These are phyloP conservation scores for Ceraclea dissimilis DNA, from an alignment of 2,888 invertebrate species.

Conservation along the genomic window DNA sequence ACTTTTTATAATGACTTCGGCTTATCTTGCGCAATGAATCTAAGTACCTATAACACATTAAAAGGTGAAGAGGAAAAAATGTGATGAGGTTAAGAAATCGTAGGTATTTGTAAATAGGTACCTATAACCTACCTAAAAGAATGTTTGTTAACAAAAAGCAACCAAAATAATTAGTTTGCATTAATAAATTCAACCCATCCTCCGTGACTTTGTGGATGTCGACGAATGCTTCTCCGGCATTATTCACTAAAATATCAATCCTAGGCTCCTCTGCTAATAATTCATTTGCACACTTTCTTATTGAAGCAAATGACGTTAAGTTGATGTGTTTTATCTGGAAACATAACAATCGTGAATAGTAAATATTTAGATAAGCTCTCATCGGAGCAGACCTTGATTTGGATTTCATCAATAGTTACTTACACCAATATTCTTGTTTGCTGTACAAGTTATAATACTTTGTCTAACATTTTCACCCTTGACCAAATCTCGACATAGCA, in stretches of 20 bases:
- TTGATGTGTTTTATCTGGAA: conserved; percentile 32
- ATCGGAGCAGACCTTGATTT: too few relatives aligned
- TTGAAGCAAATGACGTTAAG: conserved; percentile 40
- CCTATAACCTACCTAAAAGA: conserved; percentile 38
- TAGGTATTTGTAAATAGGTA: neutral
- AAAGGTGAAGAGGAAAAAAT: too few relatives aligned
- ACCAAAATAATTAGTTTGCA: conserved; percentile 66
- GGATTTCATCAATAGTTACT: too few relatives aligned
- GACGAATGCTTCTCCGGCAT: conserved; percentile 49
- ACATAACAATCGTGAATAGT: too few relatives aligned
- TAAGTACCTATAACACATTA: too few relatives aligned
- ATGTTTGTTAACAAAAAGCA: conserved; percentile 65
- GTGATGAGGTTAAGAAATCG: too few relatives aligned
- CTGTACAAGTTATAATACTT: conserved; percentile 36
- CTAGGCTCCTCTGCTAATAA: conserved; percentile 43
- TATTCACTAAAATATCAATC: conserved; percentile 54
- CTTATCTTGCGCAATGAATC: too few relatives aligned
- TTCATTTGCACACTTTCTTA: conserved; percentile 49
- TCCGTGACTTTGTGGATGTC: conserved; percentile 44
- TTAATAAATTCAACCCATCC: conserved; percentile 60
- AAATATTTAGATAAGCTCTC: too few relatives aligned
- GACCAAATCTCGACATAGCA: conserved; percentile 43
- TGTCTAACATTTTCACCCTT: conserved; percentile 38
- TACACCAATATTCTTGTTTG: conserved; percentile 34
- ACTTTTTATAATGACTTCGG: too few relatives aligned